phyloP scores from a whole-genome alignment of 2,888 invertebrate genomes.

The Brassicogethes aeneus region DNA sequence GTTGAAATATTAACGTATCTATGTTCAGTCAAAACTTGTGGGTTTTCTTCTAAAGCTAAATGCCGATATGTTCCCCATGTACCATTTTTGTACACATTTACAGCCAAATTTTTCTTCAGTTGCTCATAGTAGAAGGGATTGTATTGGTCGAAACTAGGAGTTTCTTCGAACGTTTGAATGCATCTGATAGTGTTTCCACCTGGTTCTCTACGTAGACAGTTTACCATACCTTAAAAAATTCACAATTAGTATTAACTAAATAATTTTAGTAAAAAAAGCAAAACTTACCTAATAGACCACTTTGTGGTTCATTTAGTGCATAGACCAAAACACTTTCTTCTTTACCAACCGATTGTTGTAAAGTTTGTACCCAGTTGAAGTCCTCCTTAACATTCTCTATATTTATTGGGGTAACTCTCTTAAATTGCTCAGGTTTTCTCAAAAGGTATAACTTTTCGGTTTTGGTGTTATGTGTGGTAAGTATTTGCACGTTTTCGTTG shows the following conservation, averaged over 20 bases:
- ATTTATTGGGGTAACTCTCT: neutral
- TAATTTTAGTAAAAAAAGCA: no score
- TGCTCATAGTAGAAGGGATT: slow-evolving; percentile 56
- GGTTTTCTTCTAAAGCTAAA: slow-evolving; percentile 49
- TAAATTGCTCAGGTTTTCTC: neutral
- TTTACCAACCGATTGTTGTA: slow-evolving; percentile 31
- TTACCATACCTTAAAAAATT: slow-evolving; percentile 50
- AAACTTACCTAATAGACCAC: slow-evolving; percentile 55
- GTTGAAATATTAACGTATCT: neutral
- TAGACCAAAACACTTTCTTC: slow-evolving; percentile 52
- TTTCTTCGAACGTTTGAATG: slow-evolving; percentile 39
- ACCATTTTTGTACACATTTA: slow-evolving; percentile 61
- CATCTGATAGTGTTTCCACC: slow-evolving; percentile 36
- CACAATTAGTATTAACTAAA: no score
- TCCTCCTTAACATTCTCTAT: slow-evolving; percentile 28
- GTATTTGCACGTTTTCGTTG: neutral
- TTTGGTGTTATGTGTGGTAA: neutral
- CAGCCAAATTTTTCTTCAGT: slow-evolving; percentile 60
- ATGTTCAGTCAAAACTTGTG: slow-evolving; percentile 30
- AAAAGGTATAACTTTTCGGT: neutral
- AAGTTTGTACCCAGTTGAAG: slow-evolving; percentile 47
- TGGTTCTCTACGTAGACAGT: slow-evolving; percentile 55
- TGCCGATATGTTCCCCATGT: slow-evolving; percentile 52
- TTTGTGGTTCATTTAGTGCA: slow-evolving; percentile 56
- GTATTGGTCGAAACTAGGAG: slow-evolving; percentile 54